Base-by-base conservation (phyloP, 2,888 invertebrate species). In the Drosophila incognita region DNA sequence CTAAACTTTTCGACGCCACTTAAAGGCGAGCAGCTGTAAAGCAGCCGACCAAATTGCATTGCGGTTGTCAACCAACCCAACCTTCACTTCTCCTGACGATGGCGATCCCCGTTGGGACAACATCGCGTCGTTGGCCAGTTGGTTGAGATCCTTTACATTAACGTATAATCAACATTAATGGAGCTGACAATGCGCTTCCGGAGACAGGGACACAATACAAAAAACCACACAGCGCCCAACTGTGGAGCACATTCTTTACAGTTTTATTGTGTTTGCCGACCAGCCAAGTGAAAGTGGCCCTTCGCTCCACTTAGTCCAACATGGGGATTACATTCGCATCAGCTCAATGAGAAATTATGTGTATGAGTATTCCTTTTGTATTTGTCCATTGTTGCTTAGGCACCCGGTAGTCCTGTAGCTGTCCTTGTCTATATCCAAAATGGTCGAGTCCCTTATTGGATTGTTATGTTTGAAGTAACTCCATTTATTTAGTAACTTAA, bases 101-200 rank as follows among this genome's bases (percentile, higher is more conserved):
- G 40, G 38, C 15, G 27, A 11, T 10, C 31, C 49, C 56, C 51
- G 11, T 42, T 46, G 58, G 33, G 48, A 40, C 21, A 35, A 58
- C 40, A 27, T 29, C 52, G 36, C 36, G 40, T 18, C 49, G 46
- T 36, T 54, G 53, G 38, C 49, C 64, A 65, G 68, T 61, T 64
- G 74, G 65, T 18, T 57, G 56, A 69, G 79, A 65, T 76, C 68
- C 59, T 56, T 74, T 70, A 74, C 85, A 85, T 89, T 84, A 85
- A 80, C 82, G 86, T 79, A 85, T 88, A 88, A 87, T 87, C 88
- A 87, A 88, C 90, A 87, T 86, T 86, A 87, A 87, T 86, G 86
- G 83, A 79, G 76, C 84, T 79, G 84, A 87, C 84, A 86, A 84
- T 83, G 84, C 80, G 82, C 84, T 82, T 74, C 77, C 83, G 78